Percentiles rank a stretch among this genome's conserved stretches.
Conservation (phyloP, 1,140 invertebrate genomes). For the Capitella teleta region DNA sequence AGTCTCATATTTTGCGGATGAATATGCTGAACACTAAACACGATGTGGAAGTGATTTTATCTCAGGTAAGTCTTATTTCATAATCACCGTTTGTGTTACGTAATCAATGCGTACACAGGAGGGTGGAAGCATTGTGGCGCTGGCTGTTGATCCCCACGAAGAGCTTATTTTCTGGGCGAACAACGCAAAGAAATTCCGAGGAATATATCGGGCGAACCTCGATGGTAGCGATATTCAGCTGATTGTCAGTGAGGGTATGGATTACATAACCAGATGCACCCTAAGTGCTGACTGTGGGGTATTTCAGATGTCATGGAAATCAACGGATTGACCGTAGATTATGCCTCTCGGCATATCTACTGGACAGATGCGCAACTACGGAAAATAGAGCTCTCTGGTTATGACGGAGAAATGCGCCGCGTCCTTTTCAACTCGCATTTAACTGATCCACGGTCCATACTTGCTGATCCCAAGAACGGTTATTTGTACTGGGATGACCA, state of each 20-base stretch:
- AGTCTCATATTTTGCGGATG: too few species aligned
- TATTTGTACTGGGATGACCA: conserved; percentile 9
- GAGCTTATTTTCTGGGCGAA: conserved; percentile 3
- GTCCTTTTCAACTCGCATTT: background rate
- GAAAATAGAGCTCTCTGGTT: background rate
- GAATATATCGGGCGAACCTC: background rate
- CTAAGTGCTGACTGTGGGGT: too few species aligned
- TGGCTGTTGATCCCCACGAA: conserved; percentile 1
- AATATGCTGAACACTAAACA: too few species aligned
- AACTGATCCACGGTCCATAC: background rate
- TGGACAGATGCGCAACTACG: conserved; percentile 2
- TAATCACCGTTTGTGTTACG: background rate
- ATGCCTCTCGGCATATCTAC: background rate
- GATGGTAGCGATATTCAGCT: background rate
- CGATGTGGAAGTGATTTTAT: too few species aligned
- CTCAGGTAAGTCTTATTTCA: too few species aligned
- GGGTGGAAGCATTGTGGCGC: conserved; percentile 1
- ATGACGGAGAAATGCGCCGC: background rate
- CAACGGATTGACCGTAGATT: conserved; percentile 4
- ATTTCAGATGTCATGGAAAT: background rate
- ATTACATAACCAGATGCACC: background rate
- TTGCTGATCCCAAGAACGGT: background rate
- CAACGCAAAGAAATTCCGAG: background rate
- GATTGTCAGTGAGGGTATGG: conserved; percentile 2
- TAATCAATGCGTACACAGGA: too few species aligned